Percentiles rank a stretch among this genome's conserved stretches.
phyloP scores from a whole-genome alignment of 2,113 vertebrate genomes.

The Astatoreochromis straeleni region DNA sequence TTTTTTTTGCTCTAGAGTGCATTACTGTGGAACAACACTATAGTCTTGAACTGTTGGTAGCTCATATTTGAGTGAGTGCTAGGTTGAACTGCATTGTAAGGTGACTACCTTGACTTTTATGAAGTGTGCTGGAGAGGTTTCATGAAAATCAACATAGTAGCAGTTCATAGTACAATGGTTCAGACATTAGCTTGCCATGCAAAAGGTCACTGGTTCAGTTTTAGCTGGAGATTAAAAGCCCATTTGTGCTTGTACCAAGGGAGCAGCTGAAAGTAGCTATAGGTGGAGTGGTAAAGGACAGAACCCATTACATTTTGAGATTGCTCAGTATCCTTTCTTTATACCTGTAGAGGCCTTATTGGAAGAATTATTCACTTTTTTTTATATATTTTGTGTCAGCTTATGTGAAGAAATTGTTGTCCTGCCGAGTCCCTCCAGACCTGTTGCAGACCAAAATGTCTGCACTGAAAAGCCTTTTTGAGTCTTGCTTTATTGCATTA shows the following conservation, averaged over 20 bases:
- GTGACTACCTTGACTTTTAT: background rate
- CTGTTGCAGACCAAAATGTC: background rate
- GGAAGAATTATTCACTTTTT: background rate
- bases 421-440: background rate
- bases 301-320: background rate
- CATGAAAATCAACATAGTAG: background rate
- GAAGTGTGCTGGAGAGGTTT: background rate
- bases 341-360: background rate
- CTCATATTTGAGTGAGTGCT: background rate
- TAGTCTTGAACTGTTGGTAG: background rate
- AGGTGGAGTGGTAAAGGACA: background rate
- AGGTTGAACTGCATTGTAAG: background rate
- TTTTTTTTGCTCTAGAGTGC: background rate
- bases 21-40: background rate
- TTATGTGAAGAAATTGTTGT: background rate
- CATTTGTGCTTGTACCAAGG: background rate
- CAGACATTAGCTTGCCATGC: background rate
- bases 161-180: background rate
- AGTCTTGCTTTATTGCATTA: slow-evolving; percentile 37
- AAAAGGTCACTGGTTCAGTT: background rate
- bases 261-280: background rate
- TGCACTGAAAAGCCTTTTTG: background rate
- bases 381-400: background rate
- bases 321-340: background rate
- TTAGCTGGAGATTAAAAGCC: background rate